Conservation (phyloP, 2,113 vertebrate species). For the Irena cyanogastra region DNA sequence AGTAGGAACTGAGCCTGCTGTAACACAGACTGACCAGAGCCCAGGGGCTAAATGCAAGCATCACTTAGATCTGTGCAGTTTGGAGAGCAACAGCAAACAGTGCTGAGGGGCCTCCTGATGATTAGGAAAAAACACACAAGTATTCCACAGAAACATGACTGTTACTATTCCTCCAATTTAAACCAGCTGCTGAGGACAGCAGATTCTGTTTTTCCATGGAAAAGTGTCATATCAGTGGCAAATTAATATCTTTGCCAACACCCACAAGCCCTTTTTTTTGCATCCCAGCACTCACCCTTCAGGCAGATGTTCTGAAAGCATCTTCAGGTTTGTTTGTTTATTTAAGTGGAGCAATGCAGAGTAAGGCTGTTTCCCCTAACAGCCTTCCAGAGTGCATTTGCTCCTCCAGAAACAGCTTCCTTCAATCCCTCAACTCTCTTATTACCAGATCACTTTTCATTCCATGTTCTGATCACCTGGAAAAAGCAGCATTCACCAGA, state of each 20-base stretch:
- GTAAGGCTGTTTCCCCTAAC: not conserved
- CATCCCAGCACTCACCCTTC: not conserved
- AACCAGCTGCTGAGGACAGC: not conserved
- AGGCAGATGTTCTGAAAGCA: not conserved
- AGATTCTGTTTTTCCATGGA: not conserved
- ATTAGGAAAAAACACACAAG: fast-evolving
- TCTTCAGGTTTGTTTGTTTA: not conserved
- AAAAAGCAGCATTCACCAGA: not conserved
- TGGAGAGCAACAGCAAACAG: not conserved
- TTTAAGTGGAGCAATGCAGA: not conserved
- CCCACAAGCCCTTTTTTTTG: not conserved
- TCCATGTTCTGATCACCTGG: not conserved
- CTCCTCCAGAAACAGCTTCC: not conserved
- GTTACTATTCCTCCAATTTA: not conserved
- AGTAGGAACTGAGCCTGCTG: not conserved
- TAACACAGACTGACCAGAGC: not conserved
- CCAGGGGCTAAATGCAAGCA: not conserved
- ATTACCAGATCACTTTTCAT: not conserved
- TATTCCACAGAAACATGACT: not conserved
- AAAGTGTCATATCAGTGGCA: not conserved
- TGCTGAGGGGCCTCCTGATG: not conserved
- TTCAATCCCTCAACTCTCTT: not conserved
- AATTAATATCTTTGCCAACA: not conserved
- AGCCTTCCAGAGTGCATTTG: not conserved
- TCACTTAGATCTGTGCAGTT: not conserved